These are phyloP conservation scores for Acronicta psi DNA, from an alignment of 2,888 invertebrate genomes.

Conservation along the genomic window DNA sequence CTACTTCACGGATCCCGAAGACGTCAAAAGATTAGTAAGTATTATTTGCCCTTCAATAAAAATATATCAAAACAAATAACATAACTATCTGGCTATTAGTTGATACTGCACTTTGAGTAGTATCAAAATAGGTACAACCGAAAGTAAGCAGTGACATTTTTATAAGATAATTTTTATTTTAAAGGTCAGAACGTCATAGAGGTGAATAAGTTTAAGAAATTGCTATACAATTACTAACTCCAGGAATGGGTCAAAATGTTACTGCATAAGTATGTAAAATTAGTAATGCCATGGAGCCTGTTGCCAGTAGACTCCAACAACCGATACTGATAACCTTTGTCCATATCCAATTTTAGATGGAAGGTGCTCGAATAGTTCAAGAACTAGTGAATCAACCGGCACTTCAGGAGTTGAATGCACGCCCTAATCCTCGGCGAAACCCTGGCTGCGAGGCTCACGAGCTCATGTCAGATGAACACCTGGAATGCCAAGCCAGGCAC, in stretches of 20 bases:
- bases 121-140: slow-evolving; percentile 20
- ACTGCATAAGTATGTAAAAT: too few species aligned
- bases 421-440: slow-evolving; percentile 90
- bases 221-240: slow-evolving; percentile 9
- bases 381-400: slow-evolving; percentile 89
- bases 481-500: slow-evolving; percentile 93
- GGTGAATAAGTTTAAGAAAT: slow-evolving; percentile 26
- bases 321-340: background rate
- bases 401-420: slow-evolving; percentile 89
- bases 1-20: slow-evolving; percentile 93
- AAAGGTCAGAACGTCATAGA: background rate
- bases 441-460: slow-evolving; percentile 90
- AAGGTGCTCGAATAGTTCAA: slow-evolving; percentile 92
- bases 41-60: slow-evolving; percentile 3
- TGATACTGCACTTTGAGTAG: slow-evolving; percentile 24
- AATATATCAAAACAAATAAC: slow-evolving; percentile 15
- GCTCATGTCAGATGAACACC: slow-evolving; percentile 92
- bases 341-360: slow-evolving; percentile 85
- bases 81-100: slow-evolving; percentile 12
- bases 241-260: too few species aligned
- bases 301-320: too few species aligned
- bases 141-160: slow-evolving; percentile 15
- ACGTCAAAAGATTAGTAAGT: slow-evolving; percentile 92
- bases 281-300: too few species aligned
- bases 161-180: slow-evolving; percentile 20